Evolutionary conservation across 2,888 invertebrate species (phyloP).

Genomic region (Drosophila mimica): DNA sequence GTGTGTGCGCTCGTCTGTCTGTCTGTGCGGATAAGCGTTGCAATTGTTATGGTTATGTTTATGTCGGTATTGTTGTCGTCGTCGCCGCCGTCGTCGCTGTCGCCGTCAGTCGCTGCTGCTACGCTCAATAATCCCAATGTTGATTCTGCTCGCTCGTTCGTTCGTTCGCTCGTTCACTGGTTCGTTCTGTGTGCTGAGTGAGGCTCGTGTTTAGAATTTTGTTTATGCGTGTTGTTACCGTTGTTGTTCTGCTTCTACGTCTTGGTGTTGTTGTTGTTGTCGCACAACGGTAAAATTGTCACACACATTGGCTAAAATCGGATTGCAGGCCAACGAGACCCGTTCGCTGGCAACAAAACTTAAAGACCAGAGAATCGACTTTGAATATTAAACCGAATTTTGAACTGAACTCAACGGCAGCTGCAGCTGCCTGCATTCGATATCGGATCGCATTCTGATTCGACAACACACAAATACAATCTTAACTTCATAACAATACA

Average conservation of each 20-base stretch:
- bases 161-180: constrained; percentile 56
- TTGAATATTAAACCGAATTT: neutral
- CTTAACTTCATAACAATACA: constrained; percentile 3
- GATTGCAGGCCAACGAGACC: constrained; percentile 21
- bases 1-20: constrained; percentile 21
- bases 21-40: constrained; percentile 61
- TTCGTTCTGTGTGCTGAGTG: constrained; percentile 56
- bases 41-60: constrained; percentile 69
- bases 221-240: constrained; percentile 46
- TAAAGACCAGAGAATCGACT: constrained; percentile 2
- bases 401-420: constrained; percentile 6
- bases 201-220: constrained; percentile 66
- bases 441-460: constrained; percentile 21
- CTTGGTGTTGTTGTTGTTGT: constrained; percentile 17
- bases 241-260: neutral
- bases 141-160: constrained; percentile 63
- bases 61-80: constrained; percentile 53
- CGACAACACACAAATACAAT: constrained; percentile 12
- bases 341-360: constrained; percentile 7
- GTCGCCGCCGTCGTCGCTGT: constrained; percentile 16
- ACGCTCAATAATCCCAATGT: constrained; percentile 66
- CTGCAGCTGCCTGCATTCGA: constrained; percentile 3
- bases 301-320: constrained; percentile 27
- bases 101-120: constrained; percentile 46
- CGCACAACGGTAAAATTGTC: constrained; percentile 53